Evolutionary conservation across 2,888 invertebrate species (phyloP).

Genomic region (Pardosa pseudoannulata): DNA sequence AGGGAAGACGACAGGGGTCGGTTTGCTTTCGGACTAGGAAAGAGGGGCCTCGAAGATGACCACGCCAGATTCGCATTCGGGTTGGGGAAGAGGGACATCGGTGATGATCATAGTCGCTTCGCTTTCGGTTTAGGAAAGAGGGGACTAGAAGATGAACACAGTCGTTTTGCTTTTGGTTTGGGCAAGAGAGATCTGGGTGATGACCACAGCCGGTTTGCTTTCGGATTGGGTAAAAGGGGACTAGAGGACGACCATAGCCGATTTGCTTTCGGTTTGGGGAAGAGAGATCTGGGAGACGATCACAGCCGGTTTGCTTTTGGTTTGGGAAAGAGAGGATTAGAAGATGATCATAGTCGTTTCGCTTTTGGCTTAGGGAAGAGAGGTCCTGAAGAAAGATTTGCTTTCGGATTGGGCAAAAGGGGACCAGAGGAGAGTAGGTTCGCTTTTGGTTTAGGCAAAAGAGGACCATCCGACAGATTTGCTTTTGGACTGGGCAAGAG

Average conservation of each 20-base stretch:
- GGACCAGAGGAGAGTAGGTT: constrained; percentile 20
- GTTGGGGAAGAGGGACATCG: constrained; percentile 27
- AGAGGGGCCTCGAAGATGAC: constrained; percentile 36
- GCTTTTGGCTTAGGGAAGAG: constrained; percentile 61
- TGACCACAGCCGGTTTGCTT: constrained; percentile 69
- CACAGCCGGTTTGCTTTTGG: constrained; percentile 70
- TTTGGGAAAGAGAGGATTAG: constrained; percentile 68
- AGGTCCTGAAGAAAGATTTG: constrained; percentile 30
- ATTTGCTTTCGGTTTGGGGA: constrained; percentile 64
- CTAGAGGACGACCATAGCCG: constrained; percentile 29
- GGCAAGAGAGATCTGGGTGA: constrained; percentile 60
- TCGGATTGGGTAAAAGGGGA: constrained; percentile 59
- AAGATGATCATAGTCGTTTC: constrained; percentile 26
- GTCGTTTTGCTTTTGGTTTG: constrained; percentile 64
- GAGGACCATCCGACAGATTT: constrained; percentile 54
- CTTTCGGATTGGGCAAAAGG: constrained; percentile 55
- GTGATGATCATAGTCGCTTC: constrained; percentile 33
- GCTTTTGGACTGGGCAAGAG: constrained; percentile 72
- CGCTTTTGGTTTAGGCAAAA: constrained; percentile 64
- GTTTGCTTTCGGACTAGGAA: constrained; percentile 68
- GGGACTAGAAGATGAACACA: constrained; percentile 36
- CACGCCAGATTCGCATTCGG: constrained; percentile 47
- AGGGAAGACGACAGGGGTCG: neutral
- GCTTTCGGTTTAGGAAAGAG: constrained; percentile 67
- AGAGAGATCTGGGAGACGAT: constrained; percentile 31